Base-by-base conservation (phyloP, 2,797 vertebrate species). In the Oreochromis mossambicus region DNA sequence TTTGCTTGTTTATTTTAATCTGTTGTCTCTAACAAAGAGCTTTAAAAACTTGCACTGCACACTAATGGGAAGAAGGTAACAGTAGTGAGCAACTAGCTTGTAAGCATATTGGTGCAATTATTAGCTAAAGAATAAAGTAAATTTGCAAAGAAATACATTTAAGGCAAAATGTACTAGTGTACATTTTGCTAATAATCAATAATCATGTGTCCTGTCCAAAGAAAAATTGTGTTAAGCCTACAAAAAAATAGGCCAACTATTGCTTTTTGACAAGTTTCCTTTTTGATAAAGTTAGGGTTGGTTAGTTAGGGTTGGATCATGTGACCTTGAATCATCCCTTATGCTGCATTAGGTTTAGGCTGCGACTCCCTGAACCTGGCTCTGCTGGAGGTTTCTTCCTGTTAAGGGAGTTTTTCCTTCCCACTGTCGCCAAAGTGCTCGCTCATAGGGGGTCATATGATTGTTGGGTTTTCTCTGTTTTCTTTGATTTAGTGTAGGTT, bases 331-430 rank as follows among this genome's bases (percentile, higher is more conserved):
- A 13, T 26, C 4, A 0, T 55, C 52, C 52, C 21, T 36, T 63
- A 63, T n/a, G 10, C 56, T 34, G 6, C 9, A 12, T 34, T 34
- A 34, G 17, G 32, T 61, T 17, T 56, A 29, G 54, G 24, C 54
- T 2, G 8, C 14, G 8, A 3, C 55, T 56, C 26, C 55, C 26
- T n/a, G 6, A 36, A 0, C 19, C 19, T 63, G 32, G 2, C n/a
- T 63, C 1, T 38, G 32, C 6, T 5, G 19, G 58, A 38, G 34
- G 34, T 38, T 63, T 2, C 34, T 38, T 63, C 58, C 58, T 21
- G 4, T 38, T 63, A 34, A 38, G 58, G 34, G 34, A 63, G 58
- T 63, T 63, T 63, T 38, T 38, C 58, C 58, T 38, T 38, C 58
- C 34, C 34, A 21, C 58, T 5, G 58, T 38, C 14, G 1, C 6